Evolutionary conservation across 2,113 vertebrate species (phyloP).

Genomic region (Antigone vipio): DNA sequence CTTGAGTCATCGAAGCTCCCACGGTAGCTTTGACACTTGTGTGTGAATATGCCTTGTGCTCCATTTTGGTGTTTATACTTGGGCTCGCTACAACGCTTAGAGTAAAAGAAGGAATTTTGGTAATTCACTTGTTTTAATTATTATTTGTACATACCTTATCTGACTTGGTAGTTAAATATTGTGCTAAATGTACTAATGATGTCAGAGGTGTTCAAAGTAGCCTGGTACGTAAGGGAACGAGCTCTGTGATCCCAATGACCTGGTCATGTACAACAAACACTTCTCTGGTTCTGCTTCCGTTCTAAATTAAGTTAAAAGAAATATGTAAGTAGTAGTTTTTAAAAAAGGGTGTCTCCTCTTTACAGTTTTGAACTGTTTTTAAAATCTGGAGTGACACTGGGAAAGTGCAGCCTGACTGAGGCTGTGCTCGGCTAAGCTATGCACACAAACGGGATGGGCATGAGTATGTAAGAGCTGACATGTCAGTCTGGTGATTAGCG

Average conservation of each 20-base stretch:
- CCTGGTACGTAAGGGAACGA: not conserved
- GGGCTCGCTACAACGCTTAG: not conserved
- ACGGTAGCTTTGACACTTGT: accelerated
- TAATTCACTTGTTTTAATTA: not conserved
- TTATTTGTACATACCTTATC: not conserved
- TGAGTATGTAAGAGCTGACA: not conserved
- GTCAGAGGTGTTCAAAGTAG: not conserved
- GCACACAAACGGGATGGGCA: not conserved
- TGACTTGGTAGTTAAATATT: not conserved
- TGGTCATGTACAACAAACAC: not conserved
- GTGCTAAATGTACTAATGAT: not conserved
- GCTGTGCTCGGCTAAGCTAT: accelerated
- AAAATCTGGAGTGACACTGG: not conserved
- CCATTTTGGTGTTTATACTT: not conserved
- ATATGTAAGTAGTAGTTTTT: not conserved
- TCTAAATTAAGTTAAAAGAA: not conserved
- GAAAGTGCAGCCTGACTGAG: not conserved
- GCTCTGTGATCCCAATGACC: not conserved
- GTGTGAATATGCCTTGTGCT: not conserved
- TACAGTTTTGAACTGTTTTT: not conserved
- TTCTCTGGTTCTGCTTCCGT: not conserved
- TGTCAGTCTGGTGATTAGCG: not conserved
- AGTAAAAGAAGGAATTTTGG: not conserved
- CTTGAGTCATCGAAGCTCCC: not conserved
- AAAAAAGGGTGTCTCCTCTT: not conserved